phyloP scores from a whole-genome alignment of 2,797 vertebrate genomes.

The Miichthys miiuy region DNA sequence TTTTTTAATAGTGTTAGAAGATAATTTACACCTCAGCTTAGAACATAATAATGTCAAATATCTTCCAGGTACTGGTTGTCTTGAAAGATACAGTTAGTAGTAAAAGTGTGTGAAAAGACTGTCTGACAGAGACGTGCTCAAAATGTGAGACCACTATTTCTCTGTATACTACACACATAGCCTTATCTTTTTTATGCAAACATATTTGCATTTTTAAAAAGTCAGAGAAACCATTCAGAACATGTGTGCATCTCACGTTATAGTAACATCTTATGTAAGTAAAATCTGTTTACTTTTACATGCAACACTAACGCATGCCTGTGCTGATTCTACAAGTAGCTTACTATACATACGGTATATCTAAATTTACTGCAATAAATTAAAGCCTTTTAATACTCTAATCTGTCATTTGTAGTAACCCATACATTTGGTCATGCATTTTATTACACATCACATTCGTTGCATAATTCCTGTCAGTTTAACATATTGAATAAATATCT shows the following conservation, averaged over 20 bases:
- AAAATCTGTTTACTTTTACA: not conserved
- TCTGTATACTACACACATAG: no score
- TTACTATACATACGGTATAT: no score
- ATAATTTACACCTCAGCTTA: slow-evolving; percentile 32
- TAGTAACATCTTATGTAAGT: not conserved
- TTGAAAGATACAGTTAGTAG: slow-evolving; percentile 37
- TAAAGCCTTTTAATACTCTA: not conserved
- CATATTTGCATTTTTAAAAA: not conserved
- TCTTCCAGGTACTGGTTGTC: slow-evolving; percentile 37
- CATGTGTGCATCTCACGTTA: not conserved
- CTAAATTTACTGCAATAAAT: not conserved
- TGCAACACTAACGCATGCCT: no score
- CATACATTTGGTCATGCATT: not conserved
- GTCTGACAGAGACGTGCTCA: slow-evolving; percentile 49
- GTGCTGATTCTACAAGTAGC: no score
- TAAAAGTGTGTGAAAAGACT: slow-evolving; percentile 8
- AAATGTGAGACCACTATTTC: slow-evolving; percentile 4
- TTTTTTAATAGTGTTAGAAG: slow-evolving; percentile 40
- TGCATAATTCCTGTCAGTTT: not conserved
- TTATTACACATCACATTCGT: not conserved
- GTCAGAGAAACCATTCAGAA: not conserved
- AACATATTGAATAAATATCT: not conserved
- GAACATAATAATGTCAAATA: slow-evolving; percentile 50
- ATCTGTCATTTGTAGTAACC: not conserved
- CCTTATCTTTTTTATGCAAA: no score